Conservation (phyloP, 2,113 vertebrate species). For the Microcebus lehilahytsara region DNA sequence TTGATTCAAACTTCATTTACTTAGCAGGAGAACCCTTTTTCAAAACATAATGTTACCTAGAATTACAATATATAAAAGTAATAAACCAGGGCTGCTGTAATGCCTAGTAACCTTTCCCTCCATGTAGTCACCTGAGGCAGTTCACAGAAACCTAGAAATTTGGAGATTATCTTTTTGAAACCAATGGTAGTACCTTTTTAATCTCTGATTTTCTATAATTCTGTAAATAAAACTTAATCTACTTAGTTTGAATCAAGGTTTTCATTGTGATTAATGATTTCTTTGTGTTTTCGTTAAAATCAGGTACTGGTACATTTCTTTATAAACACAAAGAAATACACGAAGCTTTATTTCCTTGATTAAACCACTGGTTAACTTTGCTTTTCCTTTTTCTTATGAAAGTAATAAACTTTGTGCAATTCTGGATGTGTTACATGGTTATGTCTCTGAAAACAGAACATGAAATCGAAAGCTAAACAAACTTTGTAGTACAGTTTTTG, state of each 20-base stretch:
- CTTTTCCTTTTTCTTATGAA: constrained; percentile 5
- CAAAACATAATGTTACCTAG: neutral
- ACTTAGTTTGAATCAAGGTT: neutral
- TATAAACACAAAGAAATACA: constrained; percentile 21
- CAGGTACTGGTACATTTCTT: neutral
- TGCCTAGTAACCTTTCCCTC: neutral
- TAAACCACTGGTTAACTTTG: constrained; percentile 18
- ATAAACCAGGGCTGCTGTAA: neutral
- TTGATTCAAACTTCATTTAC: neutral
- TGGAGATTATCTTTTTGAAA: neutral
- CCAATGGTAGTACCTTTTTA: neutral
- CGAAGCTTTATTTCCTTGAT: constrained; percentile 35
- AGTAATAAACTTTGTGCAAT: neutral
- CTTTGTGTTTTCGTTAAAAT: constrained; percentile 15
- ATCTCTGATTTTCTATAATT: neutral
- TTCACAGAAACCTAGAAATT: neutral
- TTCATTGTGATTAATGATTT: constrained; percentile 15
- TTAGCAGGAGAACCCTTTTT: neutral
- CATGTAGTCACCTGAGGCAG: neutral
- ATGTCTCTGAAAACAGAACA: neutral
- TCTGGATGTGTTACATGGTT: neutral
- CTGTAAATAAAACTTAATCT: neutral
- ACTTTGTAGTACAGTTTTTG: neutral
- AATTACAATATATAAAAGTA: constrained; percentile 7
- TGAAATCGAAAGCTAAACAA: neutral